A percentile compares a stretch with the other conserved stretches of the same genome.
Evolutionary conservation across 2,797 vertebrate species (phyloP).

Genomic region (Aphelocoma californica): DNA sequence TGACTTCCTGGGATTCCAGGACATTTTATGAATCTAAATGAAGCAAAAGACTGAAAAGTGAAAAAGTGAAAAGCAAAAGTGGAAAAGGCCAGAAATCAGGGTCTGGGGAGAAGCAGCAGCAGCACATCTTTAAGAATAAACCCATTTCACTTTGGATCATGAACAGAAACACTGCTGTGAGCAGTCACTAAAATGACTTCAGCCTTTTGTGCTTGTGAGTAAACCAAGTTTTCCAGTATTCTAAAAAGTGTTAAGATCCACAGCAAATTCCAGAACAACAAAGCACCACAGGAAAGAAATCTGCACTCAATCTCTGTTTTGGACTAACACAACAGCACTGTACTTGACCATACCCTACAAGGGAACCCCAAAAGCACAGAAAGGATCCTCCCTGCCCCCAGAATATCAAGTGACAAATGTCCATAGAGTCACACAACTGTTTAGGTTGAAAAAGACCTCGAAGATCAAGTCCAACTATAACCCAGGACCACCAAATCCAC

Average conservation of each 20-base stretch:
- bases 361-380: not conserved
- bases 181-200: not conserved
- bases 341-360: not conserved
- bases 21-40: not conserved
- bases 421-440: not conserved
- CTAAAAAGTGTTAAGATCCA: not conserved
- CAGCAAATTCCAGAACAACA: not conserved
- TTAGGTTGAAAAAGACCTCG: rapidly evolving
- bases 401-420: not conserved
- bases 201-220: not conserved
- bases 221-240: not conserved
- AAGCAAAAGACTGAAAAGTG: not conserved
- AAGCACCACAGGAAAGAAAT: not conserved
- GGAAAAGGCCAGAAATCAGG: not conserved
- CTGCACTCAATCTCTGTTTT: not conserved
- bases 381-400: not conserved
- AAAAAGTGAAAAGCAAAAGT: not conserved
- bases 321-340: not conserved
- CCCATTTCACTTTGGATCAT: not conserved
- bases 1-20: not conserved
- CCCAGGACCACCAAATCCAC: not conserved
- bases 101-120: not conserved
- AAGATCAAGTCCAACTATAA: not conserved
- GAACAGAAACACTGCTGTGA: not conserved
- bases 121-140: not conserved